Evolutionary conservation across 2,113 vertebrate genomes (phyloP), one percentile per base, ranked within the genome.

Genomic region (Anser brachyrhynchus): DNA sequence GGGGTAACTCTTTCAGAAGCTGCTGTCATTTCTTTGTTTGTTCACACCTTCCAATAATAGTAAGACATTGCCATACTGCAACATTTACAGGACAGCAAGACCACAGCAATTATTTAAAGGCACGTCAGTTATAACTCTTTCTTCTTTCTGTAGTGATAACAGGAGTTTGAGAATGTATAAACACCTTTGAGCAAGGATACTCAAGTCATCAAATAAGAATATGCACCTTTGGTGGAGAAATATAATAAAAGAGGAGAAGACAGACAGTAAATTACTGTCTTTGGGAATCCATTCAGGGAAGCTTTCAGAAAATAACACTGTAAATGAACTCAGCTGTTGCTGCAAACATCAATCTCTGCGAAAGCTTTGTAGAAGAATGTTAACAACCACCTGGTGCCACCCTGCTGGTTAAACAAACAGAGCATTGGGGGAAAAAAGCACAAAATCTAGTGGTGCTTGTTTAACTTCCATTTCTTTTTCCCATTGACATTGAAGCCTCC

Each of bases 361-460:
- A 78, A 80, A 90, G 65, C 49, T 86, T 76, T 89, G 66, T 69
- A 93, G 59, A 49, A 0, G 44, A 84, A 89, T 2, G 4, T n/a
- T 93, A 87, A 92, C 67, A 86, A 70, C 83, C 92, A 94, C 94
- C 94, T 96, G 93, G 69, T 96, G 90, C 77, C 74, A 90, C 74
- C 66, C 86, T 90, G 78, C 62, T 85, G 83, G 46, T 96, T 95
- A 95, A 96, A 92, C 73, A 96, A 96, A 84, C 70, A 51, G 54
- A 87, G 25, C 31, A 9, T 4, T 15, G 20, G 37, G 46, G 26
- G 33, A 3, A 11, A 61, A 65, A 81, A 29, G 21, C 49, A 70
- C 37, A 81, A 87, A 90, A 90, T 86, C 75, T 88, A 73, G 25
- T 41, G 46, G 46, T 35, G 46, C 33, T 88, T 90, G 72, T 90